Evolutionary conservation across 2,797 vertebrate species (phyloP), one percentile per base, ranked within the genome.

Genomic region (Sparus aurata): DNA sequence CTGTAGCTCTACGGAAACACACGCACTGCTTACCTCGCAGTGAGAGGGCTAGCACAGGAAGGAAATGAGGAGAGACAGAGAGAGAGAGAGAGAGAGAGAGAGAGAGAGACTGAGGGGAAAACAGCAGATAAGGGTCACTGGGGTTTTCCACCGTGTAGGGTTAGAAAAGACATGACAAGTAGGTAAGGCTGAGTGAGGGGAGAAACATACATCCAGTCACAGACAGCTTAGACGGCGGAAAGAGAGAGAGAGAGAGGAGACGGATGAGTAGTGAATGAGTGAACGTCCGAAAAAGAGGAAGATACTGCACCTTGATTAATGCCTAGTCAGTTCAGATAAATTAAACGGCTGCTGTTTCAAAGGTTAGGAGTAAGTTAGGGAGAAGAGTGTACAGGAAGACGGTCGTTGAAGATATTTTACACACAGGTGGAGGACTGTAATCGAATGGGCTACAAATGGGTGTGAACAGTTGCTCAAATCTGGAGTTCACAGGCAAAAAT

Each of bases 131-230:
- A 82, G 82, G 87, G 79, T 84, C 73, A 78, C 17, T 13, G 88
- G 87, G 91, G 85, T 73, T 91, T 93, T 90, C 88, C 92, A 91
- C 68, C 69, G 81, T 83, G 90, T 88, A 80, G 89, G 90, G 90
- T 84, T 55, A 84, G 68, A 89, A 73, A 84, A 86, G 52, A 62
- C 73, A 75, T 58, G 23, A 84, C 61, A 85, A 82, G 49, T 54
- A 71, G 74, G 67, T 87, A 75, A 83, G n/a, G 60, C 59, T 13
- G 61, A 63, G 18, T 41, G 46, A 83, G 50, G 69, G 79, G 81
- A 86, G 79, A 72, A 88, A 82, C 66, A 79, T 69, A 65, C 5
- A 30, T 3, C 2, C 18, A 81, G 75, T 79, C 75, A 73, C 47
- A 85, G 54, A 47, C 38, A 23, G 45, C 59, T 57, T 69, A 73